phyloP scores from a whole-genome alignment of 2,113 vertebrate species.

The Gnathonemus longibarbis region DNA sequence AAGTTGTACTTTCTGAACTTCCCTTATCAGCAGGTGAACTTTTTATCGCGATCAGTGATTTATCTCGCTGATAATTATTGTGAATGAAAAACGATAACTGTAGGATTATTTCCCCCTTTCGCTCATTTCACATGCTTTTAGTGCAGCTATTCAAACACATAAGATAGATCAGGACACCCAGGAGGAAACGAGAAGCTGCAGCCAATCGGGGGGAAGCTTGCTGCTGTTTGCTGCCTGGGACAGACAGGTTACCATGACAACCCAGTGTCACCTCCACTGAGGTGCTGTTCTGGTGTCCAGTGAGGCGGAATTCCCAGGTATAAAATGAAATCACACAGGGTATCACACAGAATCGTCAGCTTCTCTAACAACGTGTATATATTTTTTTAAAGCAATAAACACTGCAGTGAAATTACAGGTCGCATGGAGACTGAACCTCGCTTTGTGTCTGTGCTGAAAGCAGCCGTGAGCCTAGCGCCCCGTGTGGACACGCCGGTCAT shows the following conservation, averaged over 20 bases:
- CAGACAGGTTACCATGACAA: background rate
- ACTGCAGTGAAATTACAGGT: background rate
- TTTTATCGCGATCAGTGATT: background rate
- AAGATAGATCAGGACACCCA: background rate
- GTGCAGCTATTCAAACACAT: background rate
- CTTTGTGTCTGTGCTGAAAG: background rate
- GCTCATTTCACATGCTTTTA: background rate
- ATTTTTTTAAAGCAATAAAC: background rate
- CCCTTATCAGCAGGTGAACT: background rate
- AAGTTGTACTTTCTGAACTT: background rate
- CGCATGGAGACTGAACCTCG: background rate
- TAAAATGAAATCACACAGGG: background rate
- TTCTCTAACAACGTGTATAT: background rate
- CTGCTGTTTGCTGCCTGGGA: background rate
- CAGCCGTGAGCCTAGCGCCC: background rate
- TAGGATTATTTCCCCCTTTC: background rate
- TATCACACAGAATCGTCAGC: background rate
- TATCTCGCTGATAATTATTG: background rate
- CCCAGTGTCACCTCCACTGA: background rate
- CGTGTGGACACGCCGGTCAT: background rate
- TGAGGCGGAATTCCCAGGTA: background rate
- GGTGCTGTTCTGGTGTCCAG: background rate
- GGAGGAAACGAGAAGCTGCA: background rate
- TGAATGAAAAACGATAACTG: background rate
- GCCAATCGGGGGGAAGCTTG: background rate